phyloP scores from a whole-genome alignment of 1,140 invertebrate species.

The honey bee (Apis mellifera) region DNA sequence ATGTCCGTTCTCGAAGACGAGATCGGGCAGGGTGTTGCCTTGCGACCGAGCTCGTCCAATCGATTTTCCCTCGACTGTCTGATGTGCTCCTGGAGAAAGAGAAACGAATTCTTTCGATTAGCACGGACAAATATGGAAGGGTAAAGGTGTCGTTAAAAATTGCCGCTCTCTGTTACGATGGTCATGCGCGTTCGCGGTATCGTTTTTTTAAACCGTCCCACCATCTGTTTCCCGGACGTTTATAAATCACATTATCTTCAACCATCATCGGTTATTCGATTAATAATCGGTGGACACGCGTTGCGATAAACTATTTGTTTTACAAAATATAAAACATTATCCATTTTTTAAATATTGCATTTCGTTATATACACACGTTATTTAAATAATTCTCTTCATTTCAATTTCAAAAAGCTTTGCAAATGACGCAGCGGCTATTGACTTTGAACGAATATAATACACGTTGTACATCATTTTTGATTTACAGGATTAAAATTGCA shows the following conservation, averaged over 20 bases:
- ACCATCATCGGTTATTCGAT: not conserved
- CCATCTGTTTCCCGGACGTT: not conserved
- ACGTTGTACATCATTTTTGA: not conserved
- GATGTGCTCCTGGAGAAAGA: constrained; percentile 86
- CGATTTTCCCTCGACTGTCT: constrained; percentile 89
- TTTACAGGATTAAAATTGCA: not conserved
- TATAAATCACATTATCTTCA: not conserved
- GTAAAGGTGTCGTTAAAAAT: not conserved
- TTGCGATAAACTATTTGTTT: too few species aligned
- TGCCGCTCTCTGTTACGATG: too few species aligned
- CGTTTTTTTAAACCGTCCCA: not conserved
- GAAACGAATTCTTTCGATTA: constrained; percentile 42
- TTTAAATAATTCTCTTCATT: not conserved
- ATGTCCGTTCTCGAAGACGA: constrained; percentile 71
- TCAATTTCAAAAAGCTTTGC: not conserved
- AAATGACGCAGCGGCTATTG: constrained; percentile 5
- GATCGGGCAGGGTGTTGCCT: constrained; percentile 77
- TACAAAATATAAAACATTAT: not conserved
- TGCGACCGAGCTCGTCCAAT: constrained; percentile 86
- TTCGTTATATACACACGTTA: not conserved
- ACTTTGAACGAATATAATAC: not conserved
- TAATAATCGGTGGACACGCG: not conserved
- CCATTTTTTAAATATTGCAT: not conserved
- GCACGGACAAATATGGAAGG: not conserved
- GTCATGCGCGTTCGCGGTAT: not conserved